Evolutionary conservation across 2,113 vertebrate genomes (phyloP), one percentile per base, ranked within the genome.

Genomic region (Erinaceus europaeus): DNA sequence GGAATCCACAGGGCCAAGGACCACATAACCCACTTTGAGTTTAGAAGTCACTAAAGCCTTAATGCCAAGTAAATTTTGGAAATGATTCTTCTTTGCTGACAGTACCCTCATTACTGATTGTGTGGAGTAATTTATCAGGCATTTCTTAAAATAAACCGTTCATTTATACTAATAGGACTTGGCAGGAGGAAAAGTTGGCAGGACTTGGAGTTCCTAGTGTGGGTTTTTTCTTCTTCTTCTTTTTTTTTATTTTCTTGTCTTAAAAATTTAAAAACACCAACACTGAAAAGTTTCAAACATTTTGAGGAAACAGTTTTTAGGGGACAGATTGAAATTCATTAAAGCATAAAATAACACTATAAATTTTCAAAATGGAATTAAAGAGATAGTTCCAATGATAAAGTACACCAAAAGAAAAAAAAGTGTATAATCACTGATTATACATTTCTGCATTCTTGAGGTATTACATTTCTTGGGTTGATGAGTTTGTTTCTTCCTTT

Each of bases 141-240:
- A 98, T 97, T 98, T 98, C 98, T 98, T 97, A 98, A 98, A 98
- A 98, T 98, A 98, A 98, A 97, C 97, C 84, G 53, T 97, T 98
- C 97, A 97, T 98, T 98, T 98, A 97, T 97, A 97, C 97, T 97
- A 97, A 98, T 98, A 97, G 97, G 95, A 97, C 96, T 98, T 98
- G 97, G 97, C 97, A 97, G 95, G 94, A 96, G 96, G 95, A 90
- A 97, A 96, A 97, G 94, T 97, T 98, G 97, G 97, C 97, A 97
- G 97, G 87, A 97, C 97, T 97, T 97, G 95, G 94, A 97, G 97
- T 98, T 97, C 97, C 93, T 96, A 94, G 95, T 97, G 94, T 94
- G 86, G 84, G 68, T 46, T 75, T 86, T 68, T 85, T 77, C 8
- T 59, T 89, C 27, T 14, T 48, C 32, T 59, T 34, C 69, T 42